A percentile compares a stretch with the other conserved stretches of the same genome.
phyloP scores from a whole-genome alignment of 2,888 invertebrate genomes.

The Dione juno region DNA sequence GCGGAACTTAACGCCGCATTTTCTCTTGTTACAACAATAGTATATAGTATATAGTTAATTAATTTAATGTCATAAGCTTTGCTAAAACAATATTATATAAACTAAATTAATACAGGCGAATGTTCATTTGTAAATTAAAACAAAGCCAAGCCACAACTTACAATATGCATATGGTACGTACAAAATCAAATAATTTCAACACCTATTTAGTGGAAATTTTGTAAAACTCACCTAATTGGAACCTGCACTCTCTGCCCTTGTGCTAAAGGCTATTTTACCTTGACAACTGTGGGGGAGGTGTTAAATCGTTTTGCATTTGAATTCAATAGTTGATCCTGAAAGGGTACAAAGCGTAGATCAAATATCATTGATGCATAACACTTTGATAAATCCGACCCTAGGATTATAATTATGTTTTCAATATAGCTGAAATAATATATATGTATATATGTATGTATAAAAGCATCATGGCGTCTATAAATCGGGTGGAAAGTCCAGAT shows the following conservation, averaged over 20 bases:
- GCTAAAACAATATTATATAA: background rate
- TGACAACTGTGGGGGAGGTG: background rate
- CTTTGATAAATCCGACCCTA: conserved; percentile 40
- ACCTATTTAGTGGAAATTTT: conserved; percentile 19
- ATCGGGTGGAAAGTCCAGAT: no score
- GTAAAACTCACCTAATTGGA: conserved; percentile 7
- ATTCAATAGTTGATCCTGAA: conserved; percentile 35
- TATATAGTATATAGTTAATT: no score
- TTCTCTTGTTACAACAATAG: no score
- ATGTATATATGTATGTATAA: background rate
- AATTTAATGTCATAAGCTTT: background rate
- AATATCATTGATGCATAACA: conserved; percentile 45
- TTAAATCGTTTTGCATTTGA: conserved; percentile 16
- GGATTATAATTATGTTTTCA: conserved; percentile 36
- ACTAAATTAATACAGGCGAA: conserved; percentile 4
- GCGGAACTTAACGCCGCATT: no score
- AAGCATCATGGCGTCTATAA: no score
- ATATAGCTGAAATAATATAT: conserved; percentile 20
- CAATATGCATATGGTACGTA: background rate
- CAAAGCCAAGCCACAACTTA: conserved; percentile 11
- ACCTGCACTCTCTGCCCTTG: background rate
- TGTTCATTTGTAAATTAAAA: conserved; percentile 5
- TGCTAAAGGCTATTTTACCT: background rate
- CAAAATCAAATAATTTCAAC: conserved; percentile 22
- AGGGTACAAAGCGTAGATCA: conserved; percentile 44